Conservation (phyloP, 2,113 vertebrate genomes). For the Sclerurus mexicanus region DNA sequence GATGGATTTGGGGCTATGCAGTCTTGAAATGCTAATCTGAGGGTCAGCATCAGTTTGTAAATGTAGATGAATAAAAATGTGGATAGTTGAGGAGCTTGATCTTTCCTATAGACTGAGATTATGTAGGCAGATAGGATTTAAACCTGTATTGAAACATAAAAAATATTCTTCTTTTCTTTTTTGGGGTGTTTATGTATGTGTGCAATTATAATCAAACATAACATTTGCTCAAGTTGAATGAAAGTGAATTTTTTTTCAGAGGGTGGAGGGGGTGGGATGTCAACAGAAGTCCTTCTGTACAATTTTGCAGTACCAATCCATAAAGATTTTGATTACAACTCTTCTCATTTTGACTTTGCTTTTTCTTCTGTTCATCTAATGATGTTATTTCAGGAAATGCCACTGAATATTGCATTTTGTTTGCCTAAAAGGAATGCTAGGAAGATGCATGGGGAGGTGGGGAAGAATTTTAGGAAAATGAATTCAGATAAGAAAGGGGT, state of each 20-base stretch:
- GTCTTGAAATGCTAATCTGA: background rate
- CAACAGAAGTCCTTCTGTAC: background rate
- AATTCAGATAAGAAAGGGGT: background rate
- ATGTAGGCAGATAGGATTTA: background rate
- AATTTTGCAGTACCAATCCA: background rate
- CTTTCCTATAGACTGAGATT: background rate
- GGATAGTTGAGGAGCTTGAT: background rate
- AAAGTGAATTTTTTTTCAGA: background rate
- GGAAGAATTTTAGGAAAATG: background rate
- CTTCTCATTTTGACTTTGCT: background rate
- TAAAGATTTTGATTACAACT: background rate
- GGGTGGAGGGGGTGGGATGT: fast-evolving
- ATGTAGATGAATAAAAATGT: background rate
- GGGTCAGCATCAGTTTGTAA: background rate
- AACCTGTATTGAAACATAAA: background rate
- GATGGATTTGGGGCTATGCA: background rate
- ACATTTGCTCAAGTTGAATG: background rate
- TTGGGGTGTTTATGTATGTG: fast-evolving
- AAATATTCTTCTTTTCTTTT: background rate
- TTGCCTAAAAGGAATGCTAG: background rate
- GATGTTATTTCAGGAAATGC: background rate
- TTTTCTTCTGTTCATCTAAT: background rate
- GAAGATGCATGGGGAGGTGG: background rate
- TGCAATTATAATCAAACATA: background rate
- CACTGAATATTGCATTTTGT: background rate